Evolutionary conservation across 2,888 invertebrate species (phyloP).

Genomic region (Agriopis marginaria): DNA sequence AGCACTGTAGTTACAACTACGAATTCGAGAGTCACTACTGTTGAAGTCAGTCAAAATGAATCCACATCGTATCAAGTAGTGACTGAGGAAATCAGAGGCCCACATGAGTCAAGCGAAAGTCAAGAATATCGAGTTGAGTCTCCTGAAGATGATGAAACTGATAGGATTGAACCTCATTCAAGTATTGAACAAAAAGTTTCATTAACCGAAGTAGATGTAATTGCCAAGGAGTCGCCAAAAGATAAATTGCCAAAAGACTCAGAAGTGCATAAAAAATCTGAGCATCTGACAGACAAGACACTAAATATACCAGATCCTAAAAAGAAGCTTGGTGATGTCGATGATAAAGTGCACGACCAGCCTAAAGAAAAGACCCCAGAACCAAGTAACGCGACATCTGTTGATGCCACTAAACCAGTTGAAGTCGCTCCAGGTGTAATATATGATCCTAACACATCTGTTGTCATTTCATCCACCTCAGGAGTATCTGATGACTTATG

Average conservation of each 20-base stretch:
- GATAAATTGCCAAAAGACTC: conserved; percentile 5
- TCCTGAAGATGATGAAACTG: conserved; percentile 58
- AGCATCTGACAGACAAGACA: conserved; percentile 12
- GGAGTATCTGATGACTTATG: conserved; percentile 89
- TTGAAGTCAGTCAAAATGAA: conserved; percentile 69
- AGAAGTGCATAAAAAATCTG: conserved; percentile 11
- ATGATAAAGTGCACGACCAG: conserved; percentile 19
- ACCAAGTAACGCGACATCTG: conserved; percentile 11
- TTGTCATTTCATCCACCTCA: conserved; percentile 88
- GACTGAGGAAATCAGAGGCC: conserved; percentile 58
- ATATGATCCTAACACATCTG: conserved; percentile 90
- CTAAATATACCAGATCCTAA: not conserved
- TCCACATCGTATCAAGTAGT: conserved; percentile 65
- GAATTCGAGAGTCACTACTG: conserved; percentile 70
- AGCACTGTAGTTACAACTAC: conserved; percentile 65
- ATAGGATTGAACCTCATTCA: conserved; percentile 42
- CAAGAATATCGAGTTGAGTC: conserved; percentile 56
- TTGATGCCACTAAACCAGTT: conserved; percentile 57
- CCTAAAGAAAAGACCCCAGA: conserved; percentile 26
- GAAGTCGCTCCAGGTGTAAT: conserved; percentile 90
- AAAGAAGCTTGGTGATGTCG: not conserved
- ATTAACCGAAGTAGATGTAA: not conserved
- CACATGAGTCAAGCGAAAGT: conserved; percentile 51
- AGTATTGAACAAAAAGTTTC: conserved; percentile 20
- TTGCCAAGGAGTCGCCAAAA: conserved; percentile 26